Evolutionary conservation across 2,888 invertebrate genomes (phyloP).

Genomic region (Yponomeuta cagnagella): DNA sequence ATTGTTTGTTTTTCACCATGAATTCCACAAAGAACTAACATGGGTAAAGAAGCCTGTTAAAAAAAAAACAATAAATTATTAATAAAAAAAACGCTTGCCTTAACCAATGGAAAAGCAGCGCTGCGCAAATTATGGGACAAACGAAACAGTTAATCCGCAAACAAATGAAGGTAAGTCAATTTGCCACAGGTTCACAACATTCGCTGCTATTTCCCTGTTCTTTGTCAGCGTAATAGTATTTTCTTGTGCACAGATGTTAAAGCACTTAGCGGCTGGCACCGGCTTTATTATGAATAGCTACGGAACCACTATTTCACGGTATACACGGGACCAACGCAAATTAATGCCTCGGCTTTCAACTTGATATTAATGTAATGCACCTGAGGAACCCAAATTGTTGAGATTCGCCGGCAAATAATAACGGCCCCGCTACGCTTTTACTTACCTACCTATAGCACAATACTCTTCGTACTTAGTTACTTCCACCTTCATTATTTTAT

Average conservation of each 20-base stretch:
- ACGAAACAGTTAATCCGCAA: neutral
- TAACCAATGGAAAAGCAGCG: neutral
- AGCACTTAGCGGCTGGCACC: conserved; percentile 69
- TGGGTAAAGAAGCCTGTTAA: too few relatives aligned
- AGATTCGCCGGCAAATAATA: conserved; percentile 49
- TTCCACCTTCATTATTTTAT: neutral
- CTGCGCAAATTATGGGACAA: neutral
- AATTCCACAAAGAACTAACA: too few relatives aligned
- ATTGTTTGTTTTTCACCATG: too few relatives aligned
- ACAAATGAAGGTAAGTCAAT: neutral
- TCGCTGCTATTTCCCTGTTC: conserved; percentile 32
- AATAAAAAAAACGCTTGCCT: neutral
- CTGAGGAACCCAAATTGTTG: conserved; percentile 66
- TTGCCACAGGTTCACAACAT: neutral
- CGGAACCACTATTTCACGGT: conserved; percentile 73
- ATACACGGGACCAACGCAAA: conserved; percentile 65
- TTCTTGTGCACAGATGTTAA: conserved; percentile 58
- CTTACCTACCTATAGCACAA: neutral
- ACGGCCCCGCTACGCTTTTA: conserved; percentile 31
- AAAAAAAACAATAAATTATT: too few relatives aligned
- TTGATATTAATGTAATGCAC: conserved; percentile 74
- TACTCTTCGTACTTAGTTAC: neutral
- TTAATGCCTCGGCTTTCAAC: conserved; percentile 67
- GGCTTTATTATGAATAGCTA: conserved; percentile 73
- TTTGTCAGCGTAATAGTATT: conserved; percentile 64